Base-by-base conservation (phyloP, 1,140 invertebrate genomes). In the Rhyzopertha dominica region DNA sequence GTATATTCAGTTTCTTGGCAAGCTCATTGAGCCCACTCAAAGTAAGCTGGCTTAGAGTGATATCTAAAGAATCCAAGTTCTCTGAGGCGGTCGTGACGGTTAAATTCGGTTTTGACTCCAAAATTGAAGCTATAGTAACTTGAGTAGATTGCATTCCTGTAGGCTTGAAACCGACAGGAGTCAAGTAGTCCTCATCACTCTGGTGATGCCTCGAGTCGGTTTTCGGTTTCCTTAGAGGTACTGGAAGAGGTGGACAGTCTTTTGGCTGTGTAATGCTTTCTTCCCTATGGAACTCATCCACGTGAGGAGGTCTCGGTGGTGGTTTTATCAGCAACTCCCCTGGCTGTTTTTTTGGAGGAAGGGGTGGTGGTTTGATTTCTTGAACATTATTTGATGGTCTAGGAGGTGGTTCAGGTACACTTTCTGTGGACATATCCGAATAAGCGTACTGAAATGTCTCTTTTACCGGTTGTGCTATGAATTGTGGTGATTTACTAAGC, bases 31-130 rank as follows among this genome's bases (percentile, higher is more conserved):
- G 75, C 47, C 85, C 84, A 56, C 86, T 78, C 3, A 85, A 84
- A 7, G 88, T 83, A 22, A 91, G 70, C 63, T 92, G 86, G 55
- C 77, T 85, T 25, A 90, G 68, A 1, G 86, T 90, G 28, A 90
- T 87, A 61, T 89, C 82, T 48, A 56, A 31, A 16, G 54, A 47
- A 68, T 53, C 73, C 70, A 34, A 65, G 51, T 20, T 51, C 32
- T 54, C 49, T 19, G 34, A 31, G n/a, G 55, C 34, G n/a, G 40
- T 41, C 38, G 31, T 43, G 26, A 43, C 48, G 13, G 44, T 46
- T 20, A 53, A 12, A 29, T 55, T 44, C 12, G 55, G 39, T 49
- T 60, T 57, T 10, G 44, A 30, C 28, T 57, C 53, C 29, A 56
- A 44, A 35, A 48, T 48, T 2, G 58, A 59, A 5, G 54, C 49